Conservation (phyloP, 2,888 invertebrate genomes). For the Nymphalis urticae region DNA sequence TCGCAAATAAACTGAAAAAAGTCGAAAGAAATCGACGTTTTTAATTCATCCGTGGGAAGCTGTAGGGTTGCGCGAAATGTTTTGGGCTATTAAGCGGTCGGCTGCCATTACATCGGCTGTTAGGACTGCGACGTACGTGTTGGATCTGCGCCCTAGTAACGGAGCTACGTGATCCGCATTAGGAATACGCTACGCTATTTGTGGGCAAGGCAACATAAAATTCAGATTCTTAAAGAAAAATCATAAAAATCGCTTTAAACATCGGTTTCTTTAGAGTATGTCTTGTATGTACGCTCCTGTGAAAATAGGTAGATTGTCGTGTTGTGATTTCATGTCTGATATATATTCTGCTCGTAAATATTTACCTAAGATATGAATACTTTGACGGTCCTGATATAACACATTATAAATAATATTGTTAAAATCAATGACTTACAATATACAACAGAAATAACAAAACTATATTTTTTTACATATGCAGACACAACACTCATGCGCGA, state of each 20-base stretch:
- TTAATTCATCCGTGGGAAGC: constrained; percentile 71
- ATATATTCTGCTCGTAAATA: too few species aligned
- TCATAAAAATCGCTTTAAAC: constrained; percentile 5
- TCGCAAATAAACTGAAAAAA: constrained; percentile 40
- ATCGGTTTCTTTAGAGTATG: neutral
- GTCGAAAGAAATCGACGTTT: constrained; percentile 59
- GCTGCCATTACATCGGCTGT: constrained; percentile 70
- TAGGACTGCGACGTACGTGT: constrained; percentile 71
- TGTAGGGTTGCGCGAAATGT: constrained; percentile 57
- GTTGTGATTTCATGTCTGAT: neutral
- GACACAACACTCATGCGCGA: constrained; percentile 88
- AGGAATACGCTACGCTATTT: constrained; percentile 46
- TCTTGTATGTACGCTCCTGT: too few species aligned
- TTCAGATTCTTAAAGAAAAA: constrained; percentile 24
- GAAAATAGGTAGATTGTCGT: neutral
- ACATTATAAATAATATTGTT: too few species aligned
- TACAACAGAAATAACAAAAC: neutral
- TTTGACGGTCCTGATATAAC: too few species aligned
- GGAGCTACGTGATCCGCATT: constrained; percentile 66
- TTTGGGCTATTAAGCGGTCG: constrained; percentile 63
- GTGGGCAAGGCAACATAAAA: constrained; percentile 18
- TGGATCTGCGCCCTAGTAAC: constrained; percentile 75
- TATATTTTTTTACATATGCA: constrained; percentile 55
- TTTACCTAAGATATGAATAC: too few species aligned
- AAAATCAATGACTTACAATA: too few species aligned